phyloP scores from a whole-genome alignment of 2,888 invertebrate species.

The Oxystoma pomonae region DNA sequence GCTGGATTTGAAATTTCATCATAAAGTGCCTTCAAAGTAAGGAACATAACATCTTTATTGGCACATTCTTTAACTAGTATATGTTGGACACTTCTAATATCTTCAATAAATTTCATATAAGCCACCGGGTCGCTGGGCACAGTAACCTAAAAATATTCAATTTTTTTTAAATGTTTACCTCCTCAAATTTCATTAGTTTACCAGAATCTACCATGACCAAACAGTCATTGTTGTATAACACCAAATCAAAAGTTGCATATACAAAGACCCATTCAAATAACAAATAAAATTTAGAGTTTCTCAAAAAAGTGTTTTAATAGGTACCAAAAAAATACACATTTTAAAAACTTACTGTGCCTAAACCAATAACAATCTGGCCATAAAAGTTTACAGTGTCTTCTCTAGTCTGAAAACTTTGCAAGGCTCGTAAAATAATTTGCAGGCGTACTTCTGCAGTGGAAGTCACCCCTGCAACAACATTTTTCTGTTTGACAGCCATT shows the following conservation, averaged over 20 bases:
- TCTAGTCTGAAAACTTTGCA: constrained; percentile 48
- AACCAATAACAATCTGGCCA: constrained; percentile 48
- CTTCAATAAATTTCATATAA: constrained; percentile 40
- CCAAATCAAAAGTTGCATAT: no score
- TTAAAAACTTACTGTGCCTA: constrained; percentile 12
- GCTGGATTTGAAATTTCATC: constrained; percentile 58
- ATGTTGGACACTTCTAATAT: constrained; percentile 40
- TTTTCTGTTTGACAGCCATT: constrained; percentile 60
- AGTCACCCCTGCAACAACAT: constrained; percentile 44
- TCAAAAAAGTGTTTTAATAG: no score
- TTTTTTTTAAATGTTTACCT: background rate
- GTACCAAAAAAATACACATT: no score
- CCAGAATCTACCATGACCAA: no score
- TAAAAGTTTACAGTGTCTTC: constrained; percentile 49
- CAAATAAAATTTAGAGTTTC: no score
- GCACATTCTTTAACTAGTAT: constrained; percentile 41
- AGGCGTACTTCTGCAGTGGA: constrained; percentile 48
- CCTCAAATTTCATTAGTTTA: no score
- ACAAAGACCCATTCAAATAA: no score
- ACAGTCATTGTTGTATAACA: no score
- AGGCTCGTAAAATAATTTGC: constrained; percentile 50
- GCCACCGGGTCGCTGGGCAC: constrained; percentile 39
- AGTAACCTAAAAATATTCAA: constrained; percentile 46
- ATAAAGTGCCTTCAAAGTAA: constrained; percentile 57
- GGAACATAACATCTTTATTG: constrained; percentile 51